A percentile compares a stretch with the other conserved stretches of the same genome.
phyloP scores from a whole-genome alignment of 2,797 vertebrate genomes.

The Limosa lapponica region DNA sequence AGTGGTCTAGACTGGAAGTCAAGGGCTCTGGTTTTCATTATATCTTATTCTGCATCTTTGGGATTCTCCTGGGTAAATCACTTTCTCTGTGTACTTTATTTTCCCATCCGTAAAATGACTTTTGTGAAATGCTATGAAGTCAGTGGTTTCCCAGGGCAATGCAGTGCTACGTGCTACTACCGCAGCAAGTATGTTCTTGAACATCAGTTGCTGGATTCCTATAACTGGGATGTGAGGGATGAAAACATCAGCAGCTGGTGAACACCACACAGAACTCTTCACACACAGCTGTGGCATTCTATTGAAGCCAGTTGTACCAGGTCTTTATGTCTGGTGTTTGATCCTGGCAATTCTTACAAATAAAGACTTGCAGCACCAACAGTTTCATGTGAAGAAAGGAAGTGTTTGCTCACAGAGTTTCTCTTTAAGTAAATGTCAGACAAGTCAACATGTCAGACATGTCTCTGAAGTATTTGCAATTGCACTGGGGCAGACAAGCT shows the following conservation, averaged over 20 bases:
- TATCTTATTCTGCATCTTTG: neutral
- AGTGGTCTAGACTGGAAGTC: neutral
- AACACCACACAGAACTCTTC: neutral
- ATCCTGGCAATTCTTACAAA: neutral
- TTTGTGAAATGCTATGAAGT: neutral
- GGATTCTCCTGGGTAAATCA: neutral
- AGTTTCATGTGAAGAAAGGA: neutral
- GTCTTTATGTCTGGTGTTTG: neutral
- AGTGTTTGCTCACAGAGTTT: neutral
- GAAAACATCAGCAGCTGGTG: neutral
- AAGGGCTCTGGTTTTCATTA: neutral
- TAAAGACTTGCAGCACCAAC: neutral
- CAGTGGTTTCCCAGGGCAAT: neutral
- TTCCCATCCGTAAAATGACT: neutral
- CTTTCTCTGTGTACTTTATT: neutral
- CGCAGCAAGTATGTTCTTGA: neutral
- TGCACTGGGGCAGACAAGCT: neutral
- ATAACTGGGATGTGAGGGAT: neutral
- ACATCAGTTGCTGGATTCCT: neutral
- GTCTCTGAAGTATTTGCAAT: neutral
- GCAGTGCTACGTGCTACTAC: neutral
- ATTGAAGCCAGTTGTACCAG: neutral
- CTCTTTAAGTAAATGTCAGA: conserved; percentile 27
- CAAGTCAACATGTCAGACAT: neutral
- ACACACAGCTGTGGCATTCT: neutral